Conservation (phyloP, 2,888 invertebrate genomes). For the Pantelozetes paolii region DNA sequence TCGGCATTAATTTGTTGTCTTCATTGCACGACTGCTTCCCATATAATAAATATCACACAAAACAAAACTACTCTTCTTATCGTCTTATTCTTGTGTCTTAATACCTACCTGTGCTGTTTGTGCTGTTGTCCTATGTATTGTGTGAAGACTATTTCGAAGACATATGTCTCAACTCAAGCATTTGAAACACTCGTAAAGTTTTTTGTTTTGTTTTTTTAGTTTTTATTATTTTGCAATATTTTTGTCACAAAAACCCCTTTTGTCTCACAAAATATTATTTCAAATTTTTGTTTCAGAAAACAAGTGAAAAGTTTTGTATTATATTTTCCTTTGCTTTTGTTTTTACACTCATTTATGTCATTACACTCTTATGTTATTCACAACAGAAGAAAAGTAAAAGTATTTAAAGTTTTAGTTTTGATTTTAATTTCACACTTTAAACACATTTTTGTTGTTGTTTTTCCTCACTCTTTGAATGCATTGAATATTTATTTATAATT, state of each 20-base stretch:
- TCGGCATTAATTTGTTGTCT: neutral
- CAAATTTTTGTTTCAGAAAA: too few relatives aligned
- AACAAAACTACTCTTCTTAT: neutral
- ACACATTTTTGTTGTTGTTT: neutral
- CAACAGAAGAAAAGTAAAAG: neutral
- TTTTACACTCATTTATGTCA: neutral
- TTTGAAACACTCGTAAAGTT: slow-evolving; percentile 6
- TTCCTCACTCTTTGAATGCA: neutral
- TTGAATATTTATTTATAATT: neutral
- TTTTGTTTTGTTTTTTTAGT: neutral
- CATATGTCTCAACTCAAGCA: slow-evolving; percentile 23
- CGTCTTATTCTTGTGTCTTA: neutral
- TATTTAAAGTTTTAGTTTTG: neutral
- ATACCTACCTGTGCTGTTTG: neutral
- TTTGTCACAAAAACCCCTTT: neutral
- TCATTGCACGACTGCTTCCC: neutral
- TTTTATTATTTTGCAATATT: neutral
- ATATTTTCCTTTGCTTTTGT: neutral
- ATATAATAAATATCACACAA: neutral
- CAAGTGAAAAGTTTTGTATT: neutral
- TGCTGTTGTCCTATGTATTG: neutral
- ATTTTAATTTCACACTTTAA: neutral
- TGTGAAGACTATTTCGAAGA: slow-evolving; percentile 15
- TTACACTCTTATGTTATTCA: neutral
- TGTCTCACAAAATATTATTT: neutral